Evolutionary conservation across 2,888 invertebrate genomes (phyloP).

Genomic region (Cybosia mesomella): DNA sequence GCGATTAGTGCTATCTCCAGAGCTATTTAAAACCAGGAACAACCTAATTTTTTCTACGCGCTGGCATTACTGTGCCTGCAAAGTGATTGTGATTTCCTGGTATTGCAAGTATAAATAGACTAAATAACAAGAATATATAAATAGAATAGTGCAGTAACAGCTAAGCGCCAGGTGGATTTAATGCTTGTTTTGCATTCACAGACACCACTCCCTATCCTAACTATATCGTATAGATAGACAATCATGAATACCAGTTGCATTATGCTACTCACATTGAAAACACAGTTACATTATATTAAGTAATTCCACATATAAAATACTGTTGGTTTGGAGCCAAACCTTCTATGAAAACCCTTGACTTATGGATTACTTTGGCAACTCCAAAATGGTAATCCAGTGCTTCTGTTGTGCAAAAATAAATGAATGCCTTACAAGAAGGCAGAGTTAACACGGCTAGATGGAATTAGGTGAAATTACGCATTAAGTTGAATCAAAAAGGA

Average conservation of each 20-base stretch:
- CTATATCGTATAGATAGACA: background rate
- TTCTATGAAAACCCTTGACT: background rate
- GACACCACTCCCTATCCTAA: background rate
- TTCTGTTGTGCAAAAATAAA: background rate
- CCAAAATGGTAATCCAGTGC: background rate
- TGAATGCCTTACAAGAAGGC: too few species aligned
- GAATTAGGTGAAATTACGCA: too few species aligned
- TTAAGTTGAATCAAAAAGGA: too few species aligned
- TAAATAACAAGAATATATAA: too few species aligned
- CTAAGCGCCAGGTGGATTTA: background rate
- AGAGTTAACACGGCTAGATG: too few species aligned
- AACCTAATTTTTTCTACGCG: background rate
- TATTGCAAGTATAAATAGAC: background rate
- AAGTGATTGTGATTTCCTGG: constrained; percentile 16
- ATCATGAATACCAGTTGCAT: background rate
- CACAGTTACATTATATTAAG: background rate
- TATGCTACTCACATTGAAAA: background rate
- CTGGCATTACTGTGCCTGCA: background rate
- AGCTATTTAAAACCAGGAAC: background rate
- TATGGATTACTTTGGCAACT: background rate
- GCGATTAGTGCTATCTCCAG: background rate
- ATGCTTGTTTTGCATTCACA: constrained; percentile 3
- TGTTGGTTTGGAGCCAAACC: background rate
- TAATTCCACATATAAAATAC: background rate
- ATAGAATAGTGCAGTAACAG: too few species aligned